A percentile compares a stretch with the other conserved stretches of the same genome.
phyloP scores from a whole-genome alignment of 2,888 invertebrate genomes.

The Sminthurinus aureus region DNA sequence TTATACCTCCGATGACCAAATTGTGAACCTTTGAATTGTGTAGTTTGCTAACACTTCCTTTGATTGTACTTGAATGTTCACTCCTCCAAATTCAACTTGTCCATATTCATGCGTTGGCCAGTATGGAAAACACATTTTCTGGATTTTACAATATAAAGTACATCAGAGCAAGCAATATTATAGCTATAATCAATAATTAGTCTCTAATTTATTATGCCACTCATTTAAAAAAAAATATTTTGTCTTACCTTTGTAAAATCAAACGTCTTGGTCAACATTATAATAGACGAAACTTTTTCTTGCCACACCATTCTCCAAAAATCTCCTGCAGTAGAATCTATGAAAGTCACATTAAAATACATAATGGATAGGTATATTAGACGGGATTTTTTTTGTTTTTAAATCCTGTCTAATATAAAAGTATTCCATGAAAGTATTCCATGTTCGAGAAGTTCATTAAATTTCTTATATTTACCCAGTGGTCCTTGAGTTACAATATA shows the following conservation, averaged over 20 bases:
- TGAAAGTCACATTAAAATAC: background rate
- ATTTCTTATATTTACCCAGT: no score
- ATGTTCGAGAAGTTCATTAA: background rate
- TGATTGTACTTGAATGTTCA: conserved; percentile 85
- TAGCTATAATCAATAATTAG: no score
- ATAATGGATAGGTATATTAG: background rate
- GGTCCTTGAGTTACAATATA: conserved; percentile 96
- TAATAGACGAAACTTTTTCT: conserved; percentile 92
- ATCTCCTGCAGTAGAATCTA: conserved; percentile 88
- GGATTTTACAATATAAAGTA: background rate
- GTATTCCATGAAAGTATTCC: background rate
- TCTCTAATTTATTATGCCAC: no score
- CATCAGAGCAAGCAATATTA: no score
- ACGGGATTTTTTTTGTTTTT: no score
- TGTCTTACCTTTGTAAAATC: conserved; percentile 86
- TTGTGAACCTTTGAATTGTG: conserved; percentile 77
- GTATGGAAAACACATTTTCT: conserved; percentile 93
- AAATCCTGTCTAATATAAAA: background rate
- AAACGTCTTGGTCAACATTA: conserved; percentile 99
- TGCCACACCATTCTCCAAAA: conserved; percentile 99
- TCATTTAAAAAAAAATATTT: no score
- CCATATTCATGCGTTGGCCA: conserved; percentile 88
- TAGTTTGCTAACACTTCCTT: conserved; percentile 95
- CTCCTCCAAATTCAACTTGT: conserved; percentile 83
- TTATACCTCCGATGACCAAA: conserved; percentile 30